Base-by-base conservation (phyloP, 2,888 invertebrate genomes). In the Sipunculus nudus region DNA sequence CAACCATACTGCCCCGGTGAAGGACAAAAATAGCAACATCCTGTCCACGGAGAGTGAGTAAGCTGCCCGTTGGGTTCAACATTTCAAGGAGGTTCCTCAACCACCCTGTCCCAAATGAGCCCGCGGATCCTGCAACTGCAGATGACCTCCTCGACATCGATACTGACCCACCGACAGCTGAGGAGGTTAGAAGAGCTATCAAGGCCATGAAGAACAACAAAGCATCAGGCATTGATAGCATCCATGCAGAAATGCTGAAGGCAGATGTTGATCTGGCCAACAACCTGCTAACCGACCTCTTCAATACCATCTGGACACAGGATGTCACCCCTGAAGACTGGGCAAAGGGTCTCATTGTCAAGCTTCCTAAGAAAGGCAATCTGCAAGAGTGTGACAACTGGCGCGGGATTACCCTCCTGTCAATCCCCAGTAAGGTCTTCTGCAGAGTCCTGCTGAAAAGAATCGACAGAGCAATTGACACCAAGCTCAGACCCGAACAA, bases 341-440 rank as follows among this genome's bases (percentile, higher is more conserved):
- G 53, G 13, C 26, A 10, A 43, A 53, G 29, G 53, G 53, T 21
- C 40, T 28, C 19, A 28, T 40, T 32, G 19, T 43, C 25, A 53
- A 53, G 29, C 40, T 53, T 19, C 43, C 40, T n/a, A 63, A 56
- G 52, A 66, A 61, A 54, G 63, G 49, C 13, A 46, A 49, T 32
- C 28, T 19, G 23, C 25, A 53, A 50, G 28, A 59, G 35, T 58
- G 59, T 25, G 26, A 45, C 23, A 61, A 64, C 39, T 68, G 53
- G 35, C 46, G 61, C 53, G 63, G 66, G 21, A 67, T 64, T 8
- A 61, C 52, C 31, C 52, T 66, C 0, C 46, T 66, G 16, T 59
- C 61, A 39, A 23, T 67, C 16, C 55, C 55, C 13, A 57, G 59
- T 21, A 65, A 63, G 38, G 47, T 60, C 49, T 40, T 61, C 31